Evolutionary conservation across 2,797 vertebrate genomes (phyloP).

Genomic region (Sebastes baramenuke): DNA sequence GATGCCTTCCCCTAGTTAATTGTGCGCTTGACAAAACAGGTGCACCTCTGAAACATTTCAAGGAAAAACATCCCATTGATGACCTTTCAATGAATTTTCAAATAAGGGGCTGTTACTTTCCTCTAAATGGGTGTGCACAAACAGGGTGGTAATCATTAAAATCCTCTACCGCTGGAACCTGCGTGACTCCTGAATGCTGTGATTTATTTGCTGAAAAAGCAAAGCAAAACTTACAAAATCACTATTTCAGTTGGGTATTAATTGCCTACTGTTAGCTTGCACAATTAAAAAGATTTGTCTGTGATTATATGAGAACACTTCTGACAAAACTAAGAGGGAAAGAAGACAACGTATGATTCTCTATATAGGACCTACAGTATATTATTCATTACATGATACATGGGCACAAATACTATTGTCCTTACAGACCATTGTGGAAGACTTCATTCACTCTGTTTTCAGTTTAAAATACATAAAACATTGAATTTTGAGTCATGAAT

Average conservation of each 20-base stretch:
- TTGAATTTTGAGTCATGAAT: background rate
- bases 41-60: constrained; percentile 4
- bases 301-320: background rate
- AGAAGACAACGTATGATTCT: background rate
- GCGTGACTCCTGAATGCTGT: background rate
- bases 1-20: constrained; percentile 6
- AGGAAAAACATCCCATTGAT: constrained; percentile 3
- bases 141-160: background rate
- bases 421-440: background rate
- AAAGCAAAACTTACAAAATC: background rate
- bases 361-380: no score
- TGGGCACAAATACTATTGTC: background rate
- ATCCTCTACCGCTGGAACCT: background rate
- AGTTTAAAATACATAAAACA: background rate
- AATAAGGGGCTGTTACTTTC: background rate
- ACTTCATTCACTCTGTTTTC: background rate
- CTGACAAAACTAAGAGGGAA: background rate
- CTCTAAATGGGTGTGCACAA: background rate
- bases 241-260: background rate
- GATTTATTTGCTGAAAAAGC: background rate
- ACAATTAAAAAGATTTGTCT: background rate
- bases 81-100: constrained; percentile 12
- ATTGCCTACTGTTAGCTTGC: background rate
- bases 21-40: constrained; percentile 18
- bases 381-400: background rate